Conservation (phyloP, 2,888 invertebrate species). For the Cephonodes hylas region DNA sequence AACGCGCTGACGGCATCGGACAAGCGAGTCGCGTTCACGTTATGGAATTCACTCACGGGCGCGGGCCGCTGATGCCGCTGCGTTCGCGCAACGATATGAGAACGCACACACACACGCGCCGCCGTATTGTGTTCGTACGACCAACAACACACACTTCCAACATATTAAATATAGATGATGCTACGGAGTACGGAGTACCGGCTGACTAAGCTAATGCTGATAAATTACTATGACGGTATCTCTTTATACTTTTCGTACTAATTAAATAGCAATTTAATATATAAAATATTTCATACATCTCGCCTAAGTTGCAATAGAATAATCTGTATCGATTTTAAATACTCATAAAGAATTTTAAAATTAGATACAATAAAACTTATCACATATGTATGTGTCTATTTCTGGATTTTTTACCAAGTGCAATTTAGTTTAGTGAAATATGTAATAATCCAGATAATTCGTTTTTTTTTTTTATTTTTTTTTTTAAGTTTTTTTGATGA, state of each 20-base stretch:
- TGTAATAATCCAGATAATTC: too few relatives aligned
- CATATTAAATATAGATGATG: constrained; percentile 52
- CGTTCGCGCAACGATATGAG: constrained; percentile 69
- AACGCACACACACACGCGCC: constrained; percentile 50
- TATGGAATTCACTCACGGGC: constrained; percentile 68
- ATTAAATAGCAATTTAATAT: not conserved
- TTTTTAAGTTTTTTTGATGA: too few relatives aligned
- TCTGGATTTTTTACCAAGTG: too few relatives aligned
- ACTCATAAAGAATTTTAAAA: too few relatives aligned
- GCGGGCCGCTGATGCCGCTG: constrained; percentile 61
- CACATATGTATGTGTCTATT: too few relatives aligned
- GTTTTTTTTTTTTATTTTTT: too few relatives aligned
- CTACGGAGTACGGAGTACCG: constrained; percentile 21
- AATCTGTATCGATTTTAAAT: too few relatives aligned
- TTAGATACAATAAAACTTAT: too few relatives aligned
- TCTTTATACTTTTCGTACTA: not conserved
- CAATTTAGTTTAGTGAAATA: too few relatives aligned
- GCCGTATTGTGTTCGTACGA: constrained; percentile 22
- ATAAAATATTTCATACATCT: too few relatives aligned
- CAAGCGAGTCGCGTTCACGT: constrained; percentile 73
- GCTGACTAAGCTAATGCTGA: constrained; percentile 41
- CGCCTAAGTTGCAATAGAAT: too few relatives aligned
- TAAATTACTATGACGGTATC: constrained; percentile 38
- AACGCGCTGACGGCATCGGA: constrained; percentile 74
- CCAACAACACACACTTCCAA: constrained; percentile 37